Conservation (phyloP, 2,888 invertebrate species). For the Xestia c-nigrum region DNA sequence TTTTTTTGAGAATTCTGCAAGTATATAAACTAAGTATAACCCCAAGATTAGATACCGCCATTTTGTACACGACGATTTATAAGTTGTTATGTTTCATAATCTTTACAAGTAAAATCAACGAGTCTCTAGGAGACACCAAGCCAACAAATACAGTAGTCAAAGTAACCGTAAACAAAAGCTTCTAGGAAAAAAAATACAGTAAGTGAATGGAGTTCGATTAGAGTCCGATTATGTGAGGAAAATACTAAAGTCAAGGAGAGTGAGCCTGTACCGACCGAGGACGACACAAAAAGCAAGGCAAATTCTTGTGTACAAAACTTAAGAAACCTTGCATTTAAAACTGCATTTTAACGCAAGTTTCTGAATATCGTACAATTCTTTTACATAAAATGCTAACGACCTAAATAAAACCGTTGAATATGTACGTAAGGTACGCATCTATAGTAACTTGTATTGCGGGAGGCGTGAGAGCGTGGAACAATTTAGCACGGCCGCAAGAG, state of each 20-base stretch:
- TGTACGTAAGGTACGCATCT: conserved; percentile 48
- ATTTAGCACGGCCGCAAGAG: conserved; percentile 75
- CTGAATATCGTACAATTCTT: conserved; percentile 36
- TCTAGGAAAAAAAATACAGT: conserved; percentile 63
- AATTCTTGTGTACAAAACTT: conserved; percentile 41
- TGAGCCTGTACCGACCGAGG: conserved; percentile 27
- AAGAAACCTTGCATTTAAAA: conserved; percentile 41
- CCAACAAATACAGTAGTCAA: conserved; percentile 18
- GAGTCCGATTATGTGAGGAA: conserved; percentile 54
- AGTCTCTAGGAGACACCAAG: not conserved
- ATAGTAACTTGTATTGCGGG: conserved; percentile 62
- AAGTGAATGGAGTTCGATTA: conserved; percentile 55
- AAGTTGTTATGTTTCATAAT: not conserved
- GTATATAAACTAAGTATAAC: conserved; percentile 40
- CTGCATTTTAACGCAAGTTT: conserved; percentile 34
- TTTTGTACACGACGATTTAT: not conserved
- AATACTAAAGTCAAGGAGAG: conserved; percentile 55
- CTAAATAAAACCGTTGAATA: conserved; percentile 60
- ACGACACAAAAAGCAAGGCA: conserved; percentile 33
- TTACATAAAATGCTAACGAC: conserved; percentile 56
- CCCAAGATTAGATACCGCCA: conserved; percentile 4
- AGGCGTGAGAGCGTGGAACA: conserved; percentile 70
- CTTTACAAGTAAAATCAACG: conserved; percentile 35
- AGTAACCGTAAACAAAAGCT: conserved; percentile 52
- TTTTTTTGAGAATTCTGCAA: conserved; percentile 58